A percentile compares a stretch with the other conserved stretches of the same genome.
Conservation (phyloP, 53 echinoderm and acorn worm genomes). For the Zoroaster sp. region DNA sequence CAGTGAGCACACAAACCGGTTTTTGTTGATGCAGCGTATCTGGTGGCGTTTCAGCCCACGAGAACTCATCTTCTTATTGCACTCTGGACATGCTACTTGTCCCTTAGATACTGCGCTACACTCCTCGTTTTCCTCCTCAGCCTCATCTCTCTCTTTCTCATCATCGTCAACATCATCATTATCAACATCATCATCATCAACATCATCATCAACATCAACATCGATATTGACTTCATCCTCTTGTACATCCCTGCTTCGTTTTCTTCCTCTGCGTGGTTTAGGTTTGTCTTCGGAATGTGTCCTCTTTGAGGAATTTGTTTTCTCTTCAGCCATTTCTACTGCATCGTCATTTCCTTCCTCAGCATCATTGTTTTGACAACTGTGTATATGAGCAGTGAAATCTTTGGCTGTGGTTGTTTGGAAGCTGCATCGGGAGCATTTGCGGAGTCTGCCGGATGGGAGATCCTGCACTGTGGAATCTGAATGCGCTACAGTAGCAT, state of each 20-base stretch:
- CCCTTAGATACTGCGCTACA: background rate
- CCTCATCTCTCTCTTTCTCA: background rate
- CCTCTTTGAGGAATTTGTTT: background rate
- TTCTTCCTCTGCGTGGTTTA: background rate
- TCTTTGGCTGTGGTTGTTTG: constrained; percentile 38
- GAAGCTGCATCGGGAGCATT: constrained; percentile 48
- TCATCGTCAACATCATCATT: no score
- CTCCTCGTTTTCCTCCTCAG: background rate
- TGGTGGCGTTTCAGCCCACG: constrained; percentile 68
- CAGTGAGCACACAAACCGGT: constrained; percentile 75
- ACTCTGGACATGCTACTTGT: constrained; percentile 44
- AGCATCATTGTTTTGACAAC: constrained; percentile 11
- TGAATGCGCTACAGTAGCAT: background rate
- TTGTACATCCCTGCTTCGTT: background rate
- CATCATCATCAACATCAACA: background rate
- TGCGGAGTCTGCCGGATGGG: constrained; percentile 27
- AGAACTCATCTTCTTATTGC: constrained; percentile 27
- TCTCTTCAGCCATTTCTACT: background rate
- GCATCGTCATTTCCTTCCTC: background rate
- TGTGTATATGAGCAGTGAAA: constrained; percentile 47
- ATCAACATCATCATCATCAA: background rate
- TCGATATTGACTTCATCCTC: background rate
- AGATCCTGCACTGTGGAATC: background rate
- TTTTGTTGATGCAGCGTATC: constrained; percentile 74
- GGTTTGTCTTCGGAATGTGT: background rate